A percentile compares a stretch with the other conserved stretches of the same genome.
These are phyloP conservation scores for Sympetrum striolatum DNA, from an alignment of 2,888 invertebrate species.

Conservation along the genomic window DNA sequence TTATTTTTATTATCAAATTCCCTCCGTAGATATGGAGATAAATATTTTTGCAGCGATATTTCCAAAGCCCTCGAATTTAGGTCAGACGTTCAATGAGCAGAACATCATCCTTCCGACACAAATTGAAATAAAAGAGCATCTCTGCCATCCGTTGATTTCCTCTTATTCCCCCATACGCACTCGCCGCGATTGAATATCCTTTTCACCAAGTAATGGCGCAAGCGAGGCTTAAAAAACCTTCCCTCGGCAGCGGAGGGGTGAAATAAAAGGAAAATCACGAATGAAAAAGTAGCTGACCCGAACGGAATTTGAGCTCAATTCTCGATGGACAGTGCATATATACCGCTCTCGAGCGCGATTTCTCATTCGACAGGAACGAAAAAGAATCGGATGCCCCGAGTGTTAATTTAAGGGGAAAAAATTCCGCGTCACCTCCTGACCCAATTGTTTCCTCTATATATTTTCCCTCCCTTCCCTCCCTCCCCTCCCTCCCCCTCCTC, in stretches of 20 bases:
- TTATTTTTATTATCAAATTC: not conserved
- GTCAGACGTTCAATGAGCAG: not conserved
- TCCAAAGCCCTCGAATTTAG: not conserved
- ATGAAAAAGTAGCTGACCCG: not conserved
- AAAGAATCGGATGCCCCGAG: not conserved
- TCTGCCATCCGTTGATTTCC: not conserved
- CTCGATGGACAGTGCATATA: not conserved
- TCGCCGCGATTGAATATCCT: not conserved
- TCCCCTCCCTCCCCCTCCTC: not conserved
- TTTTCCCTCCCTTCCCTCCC: not conserved
- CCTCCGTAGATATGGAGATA: not conserved
- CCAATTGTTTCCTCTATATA: constrained; percentile 21
- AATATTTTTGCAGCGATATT: not conserved
- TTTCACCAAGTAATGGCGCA: not conserved
- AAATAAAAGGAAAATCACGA: not conserved
- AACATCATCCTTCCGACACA: not conserved
- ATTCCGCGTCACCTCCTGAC: constrained; percentile 14
- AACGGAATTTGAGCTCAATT: not conserved
- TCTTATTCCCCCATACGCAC: not conserved
- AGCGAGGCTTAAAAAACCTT: not conserved
- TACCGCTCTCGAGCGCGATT: not conserved
- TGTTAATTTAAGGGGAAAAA: not conserved
- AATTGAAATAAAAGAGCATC: not conserved
- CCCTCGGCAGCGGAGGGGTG: not conserved
- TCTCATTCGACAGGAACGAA: not conserved